Evolutionary conservation across 64 coral and sea anemone species (phyloP), one percentile per base, ranked within the genome.

Genomic region (Platygyra sinensis): DNA sequence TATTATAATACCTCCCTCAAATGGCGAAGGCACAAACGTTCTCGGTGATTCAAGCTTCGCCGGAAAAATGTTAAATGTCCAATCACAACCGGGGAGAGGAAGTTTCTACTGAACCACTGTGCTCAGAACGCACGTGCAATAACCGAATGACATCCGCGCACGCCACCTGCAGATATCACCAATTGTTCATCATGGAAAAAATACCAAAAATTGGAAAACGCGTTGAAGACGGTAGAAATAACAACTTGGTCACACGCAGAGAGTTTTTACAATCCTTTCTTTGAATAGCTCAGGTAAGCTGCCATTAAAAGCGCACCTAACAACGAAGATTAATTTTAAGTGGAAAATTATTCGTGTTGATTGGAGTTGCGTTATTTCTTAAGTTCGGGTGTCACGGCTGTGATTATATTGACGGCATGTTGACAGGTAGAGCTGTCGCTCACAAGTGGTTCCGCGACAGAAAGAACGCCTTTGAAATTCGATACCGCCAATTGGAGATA

Each of bases 361-460:
- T 72, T 72, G 74, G 69, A 74, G 54, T 73, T 76, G 79, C 60
- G 92, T 91, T 96, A 93, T 96, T 61, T 89, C 86, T 60, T 59
- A 62, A 72, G 49, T 72, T 80, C 51, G 38, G 86, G 64, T 93
- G 94, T 96, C 94, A 96, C 82, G 94, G 72, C 72, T 27, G 90
- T 79, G 54, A 86, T 93, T 89, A 92, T 89, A 67, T 82, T 76
- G 74, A 95, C 74, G 76, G 72, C 30, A 79, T 95, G 90, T 89
- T 96, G 90, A 96, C 90, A 96, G 77, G 60, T 86, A 29, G 50
- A 96, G 25, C 94, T 96, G 94, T 96, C 94, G 51, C 51, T 96
- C 94, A 96, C 57, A 93, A 96, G 80, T 93, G 80, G 81, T 72
- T 78, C 93, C 80, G 90, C 86, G 87, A 88, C 87, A 69, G 78